Evolutionary conservation across 2,113 vertebrate species (phyloP).

Genomic region (Mystacornis crossleyi): DNA sequence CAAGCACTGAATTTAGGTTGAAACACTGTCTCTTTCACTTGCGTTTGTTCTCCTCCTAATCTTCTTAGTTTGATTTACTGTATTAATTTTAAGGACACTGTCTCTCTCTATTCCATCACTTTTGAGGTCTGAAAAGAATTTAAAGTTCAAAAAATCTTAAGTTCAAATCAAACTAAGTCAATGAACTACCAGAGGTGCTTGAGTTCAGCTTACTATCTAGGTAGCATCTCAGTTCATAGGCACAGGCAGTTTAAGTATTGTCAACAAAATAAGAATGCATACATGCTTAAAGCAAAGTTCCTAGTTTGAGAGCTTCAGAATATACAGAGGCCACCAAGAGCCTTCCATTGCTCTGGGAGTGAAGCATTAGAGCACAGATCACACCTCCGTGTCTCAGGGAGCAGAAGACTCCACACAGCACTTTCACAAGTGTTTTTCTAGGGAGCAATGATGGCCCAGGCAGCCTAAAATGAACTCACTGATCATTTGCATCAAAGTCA

Average conservation of each 20-base stretch:
- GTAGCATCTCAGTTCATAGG: background rate
- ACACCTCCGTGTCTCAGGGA: accelerated
- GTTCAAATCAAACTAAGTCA: background rate
- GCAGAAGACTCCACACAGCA: background rate
- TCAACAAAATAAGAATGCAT: background rate
- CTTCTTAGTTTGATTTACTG: background rate
- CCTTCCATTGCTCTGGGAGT: background rate
- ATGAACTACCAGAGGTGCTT: background rate
- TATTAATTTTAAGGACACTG: background rate
- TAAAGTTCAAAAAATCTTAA: background rate
- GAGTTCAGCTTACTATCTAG: background rate
- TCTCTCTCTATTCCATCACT: background rate
- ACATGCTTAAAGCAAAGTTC: background rate
- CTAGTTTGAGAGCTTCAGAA: background rate
- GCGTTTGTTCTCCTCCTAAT: background rate
- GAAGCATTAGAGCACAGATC: background rate
- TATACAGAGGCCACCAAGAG: background rate
- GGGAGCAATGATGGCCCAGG: background rate
- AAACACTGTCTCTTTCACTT: background rate
- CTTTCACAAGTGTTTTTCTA: background rate
- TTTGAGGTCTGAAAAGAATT: background rate
- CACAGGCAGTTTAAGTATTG: background rate
- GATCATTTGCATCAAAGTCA: background rate
- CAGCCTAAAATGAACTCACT: background rate
- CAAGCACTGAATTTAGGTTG: background rate